Percentiles rank a stretch among this genome's conserved stretches.
Conservation (phyloP, 2,888 invertebrate genomes). For the Tyria jacobaeae region DNA sequence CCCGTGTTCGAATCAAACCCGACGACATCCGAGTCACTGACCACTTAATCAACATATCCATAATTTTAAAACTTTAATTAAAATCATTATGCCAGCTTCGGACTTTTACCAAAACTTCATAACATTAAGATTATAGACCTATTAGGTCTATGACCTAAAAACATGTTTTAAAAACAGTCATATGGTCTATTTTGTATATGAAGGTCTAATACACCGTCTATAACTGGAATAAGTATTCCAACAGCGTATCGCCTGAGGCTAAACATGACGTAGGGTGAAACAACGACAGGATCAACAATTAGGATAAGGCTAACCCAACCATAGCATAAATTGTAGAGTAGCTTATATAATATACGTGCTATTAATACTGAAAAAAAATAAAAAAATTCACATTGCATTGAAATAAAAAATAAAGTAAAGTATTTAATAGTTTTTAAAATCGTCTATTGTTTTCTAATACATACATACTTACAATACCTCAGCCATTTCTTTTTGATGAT, state of each 20-base stretch:
- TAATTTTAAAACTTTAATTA: no score
- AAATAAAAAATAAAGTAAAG: not conserved
- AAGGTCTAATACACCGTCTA: slow-evolving; percentile 21
- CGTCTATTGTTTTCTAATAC: not conserved
- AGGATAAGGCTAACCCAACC: slow-evolving; percentile 49
- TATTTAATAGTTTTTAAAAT: not conserved
- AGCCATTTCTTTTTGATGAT: no score
- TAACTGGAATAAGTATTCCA: slow-evolving; percentile 17
- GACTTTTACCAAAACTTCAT: no score
- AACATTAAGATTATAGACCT: no score
- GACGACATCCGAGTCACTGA: no score
- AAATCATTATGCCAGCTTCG: no score
- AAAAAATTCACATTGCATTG: not conserved
- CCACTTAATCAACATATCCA: no score
- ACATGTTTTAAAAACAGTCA: no score
- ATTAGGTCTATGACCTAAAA: no score
- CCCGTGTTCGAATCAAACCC: no score
- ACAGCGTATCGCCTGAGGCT: slow-evolving; percentile 31
- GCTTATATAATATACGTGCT: slow-evolving; percentile 7
- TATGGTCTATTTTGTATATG: no score
- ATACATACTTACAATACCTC: not conserved
- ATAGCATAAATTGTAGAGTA: slow-evolving; percentile 19
- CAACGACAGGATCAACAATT: slow-evolving; percentile 45
- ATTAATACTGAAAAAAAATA: not conserved
- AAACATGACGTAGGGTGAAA: slow-evolving; percentile 18